These are phyloP conservation scores for Stenchaetothrips biformis DNA, from an alignment of 2,888 invertebrate genomes.

Conservation along the genomic window DNA sequence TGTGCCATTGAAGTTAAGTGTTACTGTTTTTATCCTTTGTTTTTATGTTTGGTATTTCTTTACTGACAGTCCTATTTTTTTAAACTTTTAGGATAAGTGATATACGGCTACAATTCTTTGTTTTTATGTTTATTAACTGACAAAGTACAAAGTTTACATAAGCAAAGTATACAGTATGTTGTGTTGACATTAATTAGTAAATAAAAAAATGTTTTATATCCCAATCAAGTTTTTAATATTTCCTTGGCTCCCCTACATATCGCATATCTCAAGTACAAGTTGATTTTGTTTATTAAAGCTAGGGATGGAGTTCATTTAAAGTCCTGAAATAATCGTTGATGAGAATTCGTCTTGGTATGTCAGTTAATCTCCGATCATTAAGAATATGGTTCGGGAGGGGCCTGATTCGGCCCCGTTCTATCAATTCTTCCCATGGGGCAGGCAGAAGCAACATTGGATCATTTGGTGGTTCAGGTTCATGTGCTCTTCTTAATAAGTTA, in stretches of 20 bases:
- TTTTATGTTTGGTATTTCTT: too few relatives aligned
- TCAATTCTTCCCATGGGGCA: background rate
- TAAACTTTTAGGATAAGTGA: too few relatives aligned
- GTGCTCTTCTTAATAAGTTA: constrained; percentile 37
- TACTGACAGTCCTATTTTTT: too few relatives aligned
- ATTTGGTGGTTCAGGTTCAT: constrained; percentile 31
- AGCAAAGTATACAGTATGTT: too few relatives aligned
- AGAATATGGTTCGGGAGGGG: background rate
- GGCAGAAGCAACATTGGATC: constrained; percentile 30
- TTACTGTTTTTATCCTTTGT: too few relatives aligned
- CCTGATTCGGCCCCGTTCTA: background rate
- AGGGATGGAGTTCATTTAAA: background rate
- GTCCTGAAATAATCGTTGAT: background rate
- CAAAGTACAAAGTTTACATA: too few relatives aligned
- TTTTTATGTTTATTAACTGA: background rate
- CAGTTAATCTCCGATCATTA: background rate
- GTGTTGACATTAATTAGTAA: background rate
- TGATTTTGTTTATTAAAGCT: too few relatives aligned
- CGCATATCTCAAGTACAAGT: background rate
- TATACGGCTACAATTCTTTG: background rate
- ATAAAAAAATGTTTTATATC: background rate
- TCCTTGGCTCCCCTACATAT: background rate
- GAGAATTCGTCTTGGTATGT: background rate
- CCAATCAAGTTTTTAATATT: background rate
- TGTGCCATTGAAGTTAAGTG: too few relatives aligned